A percentile compares a stretch with the other conserved stretches of the same genome.
phyloP scores from a whole-genome alignment of 1,140 invertebrate species.

The Dinothrombium tinctorium region DNA sequence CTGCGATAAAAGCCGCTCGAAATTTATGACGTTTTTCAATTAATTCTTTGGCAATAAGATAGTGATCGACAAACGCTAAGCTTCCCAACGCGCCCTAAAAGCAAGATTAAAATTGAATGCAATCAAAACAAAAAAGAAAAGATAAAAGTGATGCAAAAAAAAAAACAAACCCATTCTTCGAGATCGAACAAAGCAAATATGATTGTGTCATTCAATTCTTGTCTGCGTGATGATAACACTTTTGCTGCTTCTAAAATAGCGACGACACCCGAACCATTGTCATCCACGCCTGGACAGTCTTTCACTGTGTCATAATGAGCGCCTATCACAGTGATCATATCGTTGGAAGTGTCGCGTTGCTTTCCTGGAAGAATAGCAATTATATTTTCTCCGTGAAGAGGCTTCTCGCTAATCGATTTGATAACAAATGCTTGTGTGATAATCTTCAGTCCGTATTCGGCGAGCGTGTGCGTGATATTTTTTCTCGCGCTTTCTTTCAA shows the following conservation, averaged over 20 bases:
- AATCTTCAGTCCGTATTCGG: no score
- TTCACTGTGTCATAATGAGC: conserved; percentile 24
- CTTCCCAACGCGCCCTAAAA: conserved; percentile 20
- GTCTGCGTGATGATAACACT: conserved; percentile 18
- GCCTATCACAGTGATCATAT: conserved; percentile 22
- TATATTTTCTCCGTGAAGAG: no score
- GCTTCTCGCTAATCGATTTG: no score
- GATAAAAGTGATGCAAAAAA: no score
- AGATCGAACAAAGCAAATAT: conserved; percentile 25
- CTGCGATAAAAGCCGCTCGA: conserved; percentile 24
- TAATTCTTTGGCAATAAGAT: conserved; percentile 16
- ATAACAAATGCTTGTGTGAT: no score
- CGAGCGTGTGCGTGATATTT: no score
- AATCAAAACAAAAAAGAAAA: no score
- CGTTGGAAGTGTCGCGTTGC: conserved; percentile 17
- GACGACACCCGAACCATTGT: conserved; percentile 25
- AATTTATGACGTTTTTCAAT: conserved; percentile 13
- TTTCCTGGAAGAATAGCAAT: conserved; percentile 21
- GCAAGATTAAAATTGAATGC: no score
- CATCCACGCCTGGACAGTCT: conserved; percentile 18
- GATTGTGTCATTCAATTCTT: conserved; percentile 19
- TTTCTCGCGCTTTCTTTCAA: no score
- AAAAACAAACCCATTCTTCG: conserved; percentile 19
- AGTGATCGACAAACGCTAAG: conserved; percentile 22
- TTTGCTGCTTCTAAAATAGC: conserved; percentile 23